Evolutionary conservation across 2,113 vertebrate species (phyloP).

Genomic region (Hypocryptadius cinnamomeus): DNA sequence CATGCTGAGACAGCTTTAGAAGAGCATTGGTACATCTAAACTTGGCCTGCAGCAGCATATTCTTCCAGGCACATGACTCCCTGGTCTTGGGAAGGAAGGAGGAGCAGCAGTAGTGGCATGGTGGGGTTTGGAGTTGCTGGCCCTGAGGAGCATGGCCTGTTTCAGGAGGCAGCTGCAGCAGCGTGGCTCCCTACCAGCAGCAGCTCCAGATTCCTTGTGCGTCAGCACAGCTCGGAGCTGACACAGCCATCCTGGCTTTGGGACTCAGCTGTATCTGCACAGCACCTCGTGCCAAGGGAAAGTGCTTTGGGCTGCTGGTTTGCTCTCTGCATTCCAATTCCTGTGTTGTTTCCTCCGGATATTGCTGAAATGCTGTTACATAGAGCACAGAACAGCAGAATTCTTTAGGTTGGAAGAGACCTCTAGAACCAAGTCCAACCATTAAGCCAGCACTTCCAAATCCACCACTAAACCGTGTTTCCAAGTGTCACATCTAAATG

Average conservation of each 20-base stretch:
- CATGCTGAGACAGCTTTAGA: background rate
- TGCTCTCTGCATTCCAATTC: background rate
- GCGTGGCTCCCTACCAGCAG: background rate
- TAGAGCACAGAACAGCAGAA: background rate
- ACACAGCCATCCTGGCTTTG: background rate
- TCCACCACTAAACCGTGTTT: background rate
- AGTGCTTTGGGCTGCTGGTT: background rate
- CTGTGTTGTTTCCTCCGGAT: background rate
- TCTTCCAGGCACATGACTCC: background rate
- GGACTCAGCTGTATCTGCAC: background rate
- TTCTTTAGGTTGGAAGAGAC: background rate
- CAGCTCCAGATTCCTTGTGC: rapidly evolving
- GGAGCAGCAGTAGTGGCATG: rapidly evolving
- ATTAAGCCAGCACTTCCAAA: background rate
- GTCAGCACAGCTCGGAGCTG: background rate
- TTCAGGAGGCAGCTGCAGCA: background rate
- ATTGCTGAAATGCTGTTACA: background rate
- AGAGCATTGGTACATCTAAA: background rate
- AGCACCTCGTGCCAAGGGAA: background rate
- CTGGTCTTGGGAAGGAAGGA: background rate
- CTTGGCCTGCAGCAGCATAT: background rate
- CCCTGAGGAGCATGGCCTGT: background rate
- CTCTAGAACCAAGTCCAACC: background rate
- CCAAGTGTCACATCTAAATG: background rate
- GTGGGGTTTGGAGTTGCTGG: background rate